These are phyloP conservation scores for Cephalopholis sonnerati DNA, from an alignment of 2,113 vertebrate genomes.

Conservation along the genomic window DNA sequence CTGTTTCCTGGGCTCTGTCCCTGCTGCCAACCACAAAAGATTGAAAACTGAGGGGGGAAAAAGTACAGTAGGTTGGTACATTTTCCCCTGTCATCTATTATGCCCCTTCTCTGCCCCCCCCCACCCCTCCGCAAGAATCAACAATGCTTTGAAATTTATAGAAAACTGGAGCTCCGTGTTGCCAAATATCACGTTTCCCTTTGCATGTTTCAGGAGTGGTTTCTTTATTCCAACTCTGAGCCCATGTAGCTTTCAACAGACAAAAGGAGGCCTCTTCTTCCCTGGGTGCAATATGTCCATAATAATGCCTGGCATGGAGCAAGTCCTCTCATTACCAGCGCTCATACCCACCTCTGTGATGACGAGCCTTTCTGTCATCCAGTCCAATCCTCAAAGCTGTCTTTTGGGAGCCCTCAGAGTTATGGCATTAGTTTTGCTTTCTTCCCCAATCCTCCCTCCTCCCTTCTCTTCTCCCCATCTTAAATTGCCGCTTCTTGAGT, in stretches of 20 bases:
- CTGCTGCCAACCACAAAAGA: slow-evolving; percentile 76
- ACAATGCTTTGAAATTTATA: slow-evolving; percentile 45
- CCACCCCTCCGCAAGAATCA: slow-evolving; percentile 10
- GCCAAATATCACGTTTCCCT: slow-evolving; percentile 39
- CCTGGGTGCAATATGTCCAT: slow-evolving; percentile 57
- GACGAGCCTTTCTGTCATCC: slow-evolving; percentile 73
- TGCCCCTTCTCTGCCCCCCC: slow-evolving; percentile 54
- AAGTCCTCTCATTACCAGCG: slow-evolving; percentile 70
- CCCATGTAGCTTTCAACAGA: slow-evolving; percentile 40
- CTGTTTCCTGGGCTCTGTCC: slow-evolving; percentile 86
- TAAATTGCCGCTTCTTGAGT: slow-evolving; percentile 87
- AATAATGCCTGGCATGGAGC: slow-evolving; percentile 71
- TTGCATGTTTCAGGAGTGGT: slow-evolving; percentile 33
- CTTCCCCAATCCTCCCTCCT: slow-evolving; percentile 56
- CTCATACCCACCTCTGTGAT: slow-evolving; percentile 76
- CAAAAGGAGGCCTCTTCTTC: slow-evolving; percentile 66
- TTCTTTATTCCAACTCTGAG: slow-evolving; percentile 44
- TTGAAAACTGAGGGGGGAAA: slow-evolving; percentile 44
- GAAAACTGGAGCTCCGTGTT: slow-evolving; percentile 28
- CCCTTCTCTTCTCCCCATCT: slow-evolving; percentile 38
- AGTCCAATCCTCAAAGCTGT: slow-evolving; percentile 78
- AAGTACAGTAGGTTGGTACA: slow-evolving; percentile 65
- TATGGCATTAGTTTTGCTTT: slow-evolving; percentile 76
- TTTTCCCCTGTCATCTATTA: slow-evolving; percentile 58
- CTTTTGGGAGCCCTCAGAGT: slow-evolving; percentile 77